Base-by-base conservation (phyloP, 2,797 vertebrate species). In the Notolepis coatsorum region DNA sequence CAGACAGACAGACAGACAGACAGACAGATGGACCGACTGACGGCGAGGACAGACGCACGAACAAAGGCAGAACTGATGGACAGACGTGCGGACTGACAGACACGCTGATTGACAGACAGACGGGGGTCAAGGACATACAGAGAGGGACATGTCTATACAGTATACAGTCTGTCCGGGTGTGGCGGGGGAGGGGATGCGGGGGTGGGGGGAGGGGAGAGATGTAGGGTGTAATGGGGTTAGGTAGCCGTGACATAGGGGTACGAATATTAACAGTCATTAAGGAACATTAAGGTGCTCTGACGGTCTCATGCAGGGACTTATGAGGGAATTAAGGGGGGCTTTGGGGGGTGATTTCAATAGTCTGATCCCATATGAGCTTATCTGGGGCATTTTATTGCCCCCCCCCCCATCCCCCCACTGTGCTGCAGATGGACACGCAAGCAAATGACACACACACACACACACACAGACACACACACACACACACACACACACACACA, bases 291-390 rank as follows among this genome's bases (percentile, higher is more conserved):
- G 55, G 57, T 61, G 66, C 65, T 66, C 71, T 63, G 52, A 18
- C 7, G 51, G 68, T 61, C 52, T 64, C 24, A 38, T 10, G 5
- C 39, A 28, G 35, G 25, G 54, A 24, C 48, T 84, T 68, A 79
- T 2, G 20, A 24, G 17, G 65, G 70, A 57, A 63, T 75, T 75
- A 64, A 61, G 61, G 61, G 39, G 65, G 73, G 48, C 74, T 84
- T 75, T 59, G 53, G 42, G 51, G 59, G 70, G 48, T 43, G 23
- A 4, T 41, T 69, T 84, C 75, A 30, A 42, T 51, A 37, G 68
- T 79, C 62, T 85, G 85, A 86, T 84, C 85, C 78, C 68, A 59
- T 79, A 73, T 60, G 59, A 77, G 81, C 63, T 84, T 71, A 76
- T 88, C 82, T 82, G 57, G 42, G 69, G 52, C 61, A 52, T 69